These are phyloP conservation scores for Drosophila borborema DNA, from an alignment of 2,888 invertebrate species.

Conservation along the genomic window DNA sequence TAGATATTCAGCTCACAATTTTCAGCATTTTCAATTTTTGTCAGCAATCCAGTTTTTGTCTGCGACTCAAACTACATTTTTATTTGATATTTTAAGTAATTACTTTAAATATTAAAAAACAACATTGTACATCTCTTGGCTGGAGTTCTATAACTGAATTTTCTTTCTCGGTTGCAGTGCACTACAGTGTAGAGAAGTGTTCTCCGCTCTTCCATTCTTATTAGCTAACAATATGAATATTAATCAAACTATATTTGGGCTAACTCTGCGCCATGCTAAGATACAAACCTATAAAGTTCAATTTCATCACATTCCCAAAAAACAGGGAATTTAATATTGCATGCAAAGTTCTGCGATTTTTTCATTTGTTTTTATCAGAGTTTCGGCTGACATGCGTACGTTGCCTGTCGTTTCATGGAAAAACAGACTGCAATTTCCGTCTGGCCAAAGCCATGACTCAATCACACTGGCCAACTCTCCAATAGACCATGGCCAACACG, in stretches of 20 bases:
- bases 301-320: neutral
- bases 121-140: too few relatives aligned
- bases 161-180: too few relatives aligned
- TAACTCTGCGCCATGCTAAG: neutral
- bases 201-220: too few relatives aligned
- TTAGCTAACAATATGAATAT: too few relatives aligned
- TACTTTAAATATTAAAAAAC: too few relatives aligned
- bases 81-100: too few relatives aligned
- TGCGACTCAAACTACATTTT: neutral
- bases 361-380: slow-evolving; percentile 1
- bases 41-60: neutral
- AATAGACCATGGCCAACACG: neutral
- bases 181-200: too few relatives aligned
- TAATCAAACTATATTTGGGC: too few relatives aligned
- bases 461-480: slow-evolving; percentile 1
- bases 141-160: too few relatives aligned
- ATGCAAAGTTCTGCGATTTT: neutral
- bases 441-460: slow-evolving; percentile 7
- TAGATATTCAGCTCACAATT: neutral
- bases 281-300: neutral
- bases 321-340: slow-evolving; percentile 16
- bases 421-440: slow-evolving; percentile 20
- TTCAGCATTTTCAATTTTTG: neutral
- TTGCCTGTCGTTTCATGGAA: neutral
- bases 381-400: neutral